Conservation (phyloP, 2,113 vertebrate species). For the Malurus elegans region DNA sequence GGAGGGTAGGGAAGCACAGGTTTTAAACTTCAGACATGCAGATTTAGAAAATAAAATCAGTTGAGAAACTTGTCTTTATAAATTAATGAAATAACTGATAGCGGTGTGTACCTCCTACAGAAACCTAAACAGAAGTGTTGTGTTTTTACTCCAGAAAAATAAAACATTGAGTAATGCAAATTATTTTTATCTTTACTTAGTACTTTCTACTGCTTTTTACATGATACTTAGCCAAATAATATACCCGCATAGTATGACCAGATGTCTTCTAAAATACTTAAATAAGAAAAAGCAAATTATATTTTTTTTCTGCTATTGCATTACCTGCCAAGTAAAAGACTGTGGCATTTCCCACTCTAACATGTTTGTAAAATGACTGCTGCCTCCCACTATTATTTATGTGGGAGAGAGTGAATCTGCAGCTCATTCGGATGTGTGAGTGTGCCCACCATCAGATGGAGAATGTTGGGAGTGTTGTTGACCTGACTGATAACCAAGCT, state of each 20-base stretch:
- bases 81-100: neutral
- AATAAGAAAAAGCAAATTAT: neutral
- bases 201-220: neutral
- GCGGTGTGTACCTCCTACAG: neutral
- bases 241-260: neutral
- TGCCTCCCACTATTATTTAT: neutral
- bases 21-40: neutral
- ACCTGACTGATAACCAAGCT: neutral
- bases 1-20: neutral
- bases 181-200: neutral
- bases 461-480: neutral
- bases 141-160: neutral
- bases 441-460: rapidly evolving
- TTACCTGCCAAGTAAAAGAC: neutral
- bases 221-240: neutral
- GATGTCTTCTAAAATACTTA: neutral
- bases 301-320: neutral
- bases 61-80: neutral
- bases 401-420: neutral
- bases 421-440: neutral
- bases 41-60: neutral
- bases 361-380: neutral
- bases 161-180: neutral
- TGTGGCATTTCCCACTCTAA: neutral
- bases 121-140: neutral